These are phyloP conservation scores for Gambusia yucatana DNA, from an alignment of 2,797 vertebrate genomes.

Conservation along the genomic window DNA sequence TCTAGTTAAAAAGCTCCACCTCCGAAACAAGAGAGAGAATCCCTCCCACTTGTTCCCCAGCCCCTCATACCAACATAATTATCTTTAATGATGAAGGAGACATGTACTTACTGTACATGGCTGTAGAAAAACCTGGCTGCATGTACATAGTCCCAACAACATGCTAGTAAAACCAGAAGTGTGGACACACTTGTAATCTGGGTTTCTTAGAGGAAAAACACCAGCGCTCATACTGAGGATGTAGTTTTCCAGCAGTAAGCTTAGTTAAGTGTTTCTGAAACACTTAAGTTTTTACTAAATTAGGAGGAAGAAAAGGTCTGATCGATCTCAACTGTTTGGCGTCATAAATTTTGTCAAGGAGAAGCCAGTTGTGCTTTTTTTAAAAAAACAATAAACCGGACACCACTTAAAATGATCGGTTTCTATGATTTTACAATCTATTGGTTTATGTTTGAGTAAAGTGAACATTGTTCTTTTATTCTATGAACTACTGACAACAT, in stretches of 20 bases:
- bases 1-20: slow-evolving; percentile 42
- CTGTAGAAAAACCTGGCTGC: slow-evolving; percentile 12
- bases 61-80: background rate
- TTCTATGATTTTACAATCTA: no score
- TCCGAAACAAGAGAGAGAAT: slow-evolving; percentile 46
- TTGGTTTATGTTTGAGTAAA: no score
- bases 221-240: background rate
- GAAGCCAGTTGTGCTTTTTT: no score
- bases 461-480: no score
- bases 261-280: background rate
- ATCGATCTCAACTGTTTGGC: background rate
- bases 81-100: background rate
- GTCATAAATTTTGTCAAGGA: background rate
- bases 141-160: background rate
- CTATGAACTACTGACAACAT: no score
- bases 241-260: background rate
- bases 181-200: background rate
- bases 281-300: background rate
- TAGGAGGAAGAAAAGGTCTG: background rate
- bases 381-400: no score
- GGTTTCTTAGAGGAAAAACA: background rate
- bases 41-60: slow-evolving; percentile 51
- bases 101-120: background rate
- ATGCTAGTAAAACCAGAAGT: background rate
- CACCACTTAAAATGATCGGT: no score